Conservation (phyloP, 2,888 invertebrate genomes). For the Drosophila paramelanica region DNA sequence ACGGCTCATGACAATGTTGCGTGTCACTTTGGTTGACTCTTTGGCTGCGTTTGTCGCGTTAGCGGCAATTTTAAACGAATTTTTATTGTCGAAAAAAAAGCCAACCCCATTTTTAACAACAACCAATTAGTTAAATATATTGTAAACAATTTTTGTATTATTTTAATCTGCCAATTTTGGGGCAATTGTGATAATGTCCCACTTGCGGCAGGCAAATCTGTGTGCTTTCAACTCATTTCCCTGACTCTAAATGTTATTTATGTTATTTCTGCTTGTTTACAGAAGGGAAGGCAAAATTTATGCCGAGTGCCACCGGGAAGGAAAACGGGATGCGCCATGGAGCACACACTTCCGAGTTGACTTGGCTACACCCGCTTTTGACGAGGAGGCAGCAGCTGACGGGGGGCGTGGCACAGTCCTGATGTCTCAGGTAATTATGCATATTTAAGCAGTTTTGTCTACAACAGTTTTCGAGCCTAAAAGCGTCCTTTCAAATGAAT, state of each 20-base stretch:
- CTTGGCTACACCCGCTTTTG: slow-evolving; percentile 36
- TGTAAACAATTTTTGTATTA: slow-evolving; percentile 33
- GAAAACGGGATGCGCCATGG: slow-evolving; percentile 36
- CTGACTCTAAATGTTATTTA: slow-evolving; percentile 36
- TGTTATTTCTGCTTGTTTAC: slow-evolving; percentile 57
- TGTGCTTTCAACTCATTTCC: slow-evolving; percentile 25
- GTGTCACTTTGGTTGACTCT: slow-evolving; percentile 57
- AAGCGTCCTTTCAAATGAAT: slow-evolving; percentile 80
- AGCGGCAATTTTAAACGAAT: slow-evolving; percentile 66
- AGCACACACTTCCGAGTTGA: slow-evolving; percentile 67
- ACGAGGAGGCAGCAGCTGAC: not conserved
- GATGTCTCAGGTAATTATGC: slow-evolving; percentile 82
- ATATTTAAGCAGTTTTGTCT: slow-evolving; percentile 83
- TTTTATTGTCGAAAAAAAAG: slow-evolving; percentile 48
- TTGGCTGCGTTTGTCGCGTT: slow-evolving; percentile 47
- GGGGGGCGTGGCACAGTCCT: slow-evolving; percentile 32
- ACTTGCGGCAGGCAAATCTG: slow-evolving; percentile 29
- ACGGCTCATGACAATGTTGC: slow-evolving; percentile 57
- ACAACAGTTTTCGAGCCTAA: slow-evolving; percentile 76
- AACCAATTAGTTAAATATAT: slow-evolving; percentile 43
- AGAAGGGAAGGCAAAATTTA: slow-evolving; percentile 51
- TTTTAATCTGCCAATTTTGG: slow-evolving; percentile 30
- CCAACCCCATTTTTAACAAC: not conserved
- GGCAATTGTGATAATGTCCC: slow-evolving; percentile 26
- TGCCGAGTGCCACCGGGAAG: slow-evolving; percentile 28